Base-by-base conservation (phyloP, 2,797 vertebrate genomes). In the Eutrigla gurnardus region DNA sequence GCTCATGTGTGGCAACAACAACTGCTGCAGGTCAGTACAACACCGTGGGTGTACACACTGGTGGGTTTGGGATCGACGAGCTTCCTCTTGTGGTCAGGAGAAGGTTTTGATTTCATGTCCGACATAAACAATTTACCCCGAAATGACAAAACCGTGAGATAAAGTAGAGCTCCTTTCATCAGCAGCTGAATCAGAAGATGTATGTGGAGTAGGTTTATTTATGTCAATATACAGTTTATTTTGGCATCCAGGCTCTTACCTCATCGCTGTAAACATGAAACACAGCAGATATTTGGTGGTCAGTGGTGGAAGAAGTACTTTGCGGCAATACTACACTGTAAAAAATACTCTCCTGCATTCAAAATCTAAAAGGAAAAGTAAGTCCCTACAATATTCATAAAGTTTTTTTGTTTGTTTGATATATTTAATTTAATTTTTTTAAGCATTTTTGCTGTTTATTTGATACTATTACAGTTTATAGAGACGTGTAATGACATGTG, bases 1-100 rank as follows among this genome's bases (percentile, higher is more conserved):
- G 86, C 94, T 99, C 12, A 96, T 99, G 72, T 99, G 97, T 65
- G 97, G 97, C 80, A 98, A 97, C 14, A 88, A 95, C 63, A 97
- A 96, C 93, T 99, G 97, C 93, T 97, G 96, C 90, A 95, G 97
- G 97, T 97, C 89, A 84, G 96, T 83, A 25, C 14, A 8, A 33
- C 3, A 1, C 54, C 5, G 10, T 18, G 45, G 17, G 46, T 36
- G 3, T 50, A 12, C 9, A 10, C 14, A 4, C 12, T 2, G 35
- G 0, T n/a, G 8, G 14, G 42, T 46, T 32, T 9, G 40, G 40
- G 47, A 17, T 14, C 69, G 70, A 55, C 32, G 25, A 37, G 65
- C 37, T 67, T 59, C 67, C 52, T 37, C 47, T 54, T 60, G 61
- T 60, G 64, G 77, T 52, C 50, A 33, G n/a, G 43, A 54, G 33